Conservation (phyloP, 2,113 vertebrate genomes). For the Plotosus lineatus region DNA sequence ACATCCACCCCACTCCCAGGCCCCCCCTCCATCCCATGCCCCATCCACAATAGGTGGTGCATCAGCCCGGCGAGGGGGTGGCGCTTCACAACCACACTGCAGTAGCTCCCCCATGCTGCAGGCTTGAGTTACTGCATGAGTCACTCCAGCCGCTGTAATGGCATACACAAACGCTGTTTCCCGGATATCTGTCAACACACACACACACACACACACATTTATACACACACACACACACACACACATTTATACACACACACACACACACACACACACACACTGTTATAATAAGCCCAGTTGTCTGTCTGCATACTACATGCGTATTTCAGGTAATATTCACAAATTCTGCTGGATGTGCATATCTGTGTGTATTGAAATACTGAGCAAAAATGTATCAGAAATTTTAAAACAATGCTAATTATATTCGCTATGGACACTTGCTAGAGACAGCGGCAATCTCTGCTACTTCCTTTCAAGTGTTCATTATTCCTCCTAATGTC, state of each 20-base stretch:
- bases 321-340: too few species aligned
- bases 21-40: slow-evolving; percentile 71
- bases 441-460: not conserved
- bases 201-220: slow-evolving; percentile 7
- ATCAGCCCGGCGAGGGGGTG: slow-evolving; percentile 3
- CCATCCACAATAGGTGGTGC: slow-evolving; percentile 13
- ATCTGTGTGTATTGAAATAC: too few species aligned
- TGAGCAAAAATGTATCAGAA: too few species aligned
- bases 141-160: slow-evolving; percentile 89
- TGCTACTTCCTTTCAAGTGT: not conserved
- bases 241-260: slow-evolving; percentile 5
- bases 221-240: slow-evolving; percentile 16
- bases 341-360: too few species aligned
- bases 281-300: slow-evolving; percentile 73
- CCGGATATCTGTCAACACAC: slow-evolving; percentile 81
- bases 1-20: slow-evolving; percentile 97
- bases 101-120: slow-evolving; percentile 96
- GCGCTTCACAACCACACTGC: slow-evolving; percentile 91
- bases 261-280: too few species aligned
- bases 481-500: too few species aligned
- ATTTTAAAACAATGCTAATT: not conserved
- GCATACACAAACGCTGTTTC: slow-evolving; percentile 97
- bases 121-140: slow-evolving; percentile 93
- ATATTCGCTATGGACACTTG: not conserved
- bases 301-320: slow-evolving; percentile 56